Conservation (phyloP, 1,140 invertebrate genomes). For the Achatina immaculata region DNA sequence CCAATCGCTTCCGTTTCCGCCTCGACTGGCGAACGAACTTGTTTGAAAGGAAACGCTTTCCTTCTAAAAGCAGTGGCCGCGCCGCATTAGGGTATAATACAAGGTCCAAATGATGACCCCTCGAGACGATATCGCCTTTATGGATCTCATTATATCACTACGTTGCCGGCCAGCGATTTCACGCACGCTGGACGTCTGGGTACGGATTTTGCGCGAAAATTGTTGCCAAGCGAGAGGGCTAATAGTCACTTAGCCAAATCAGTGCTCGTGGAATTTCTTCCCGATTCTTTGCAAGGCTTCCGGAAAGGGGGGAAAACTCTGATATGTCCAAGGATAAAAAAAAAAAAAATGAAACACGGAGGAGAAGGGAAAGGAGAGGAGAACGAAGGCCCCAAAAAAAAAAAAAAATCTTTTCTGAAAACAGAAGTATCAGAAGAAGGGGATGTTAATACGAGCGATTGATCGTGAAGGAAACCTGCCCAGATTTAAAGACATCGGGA, state of each 20-base stretch:
- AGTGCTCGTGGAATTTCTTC: conserved; percentile 40
- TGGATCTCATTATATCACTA: conserved; percentile 41
- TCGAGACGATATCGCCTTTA: conserved; percentile 33
- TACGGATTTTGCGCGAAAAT: conserved; percentile 35
- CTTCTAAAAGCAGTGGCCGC: conserved; percentile 37
- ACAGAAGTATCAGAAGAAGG: no score
- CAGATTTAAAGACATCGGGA: background rate
- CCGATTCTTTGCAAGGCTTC: conserved; percentile 15
- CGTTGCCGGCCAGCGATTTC: conserved; percentile 37
- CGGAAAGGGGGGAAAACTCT: background rate
- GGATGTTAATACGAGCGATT: conserved; percentile 1
- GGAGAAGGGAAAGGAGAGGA: background rate
- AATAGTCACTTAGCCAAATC: conserved; percentile 43
- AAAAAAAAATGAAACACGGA: background rate
- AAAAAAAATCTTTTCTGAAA: no score
- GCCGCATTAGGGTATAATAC: conserved; percentile 39
- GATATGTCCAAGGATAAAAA: background rate
- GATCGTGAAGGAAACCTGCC: background rate
- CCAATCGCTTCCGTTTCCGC: conserved; percentile 40
- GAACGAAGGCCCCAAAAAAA: background rate
- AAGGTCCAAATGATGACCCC: conserved; percentile 40
- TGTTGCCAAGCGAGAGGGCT: conserved; percentile 39
- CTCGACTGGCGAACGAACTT: conserved; percentile 28
- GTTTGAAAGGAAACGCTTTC: conserved; percentile 44
- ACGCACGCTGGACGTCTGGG: conserved; percentile 20